Conservation (phyloP, 2,113 vertebrate genomes). For the Garra rufa region DNA sequence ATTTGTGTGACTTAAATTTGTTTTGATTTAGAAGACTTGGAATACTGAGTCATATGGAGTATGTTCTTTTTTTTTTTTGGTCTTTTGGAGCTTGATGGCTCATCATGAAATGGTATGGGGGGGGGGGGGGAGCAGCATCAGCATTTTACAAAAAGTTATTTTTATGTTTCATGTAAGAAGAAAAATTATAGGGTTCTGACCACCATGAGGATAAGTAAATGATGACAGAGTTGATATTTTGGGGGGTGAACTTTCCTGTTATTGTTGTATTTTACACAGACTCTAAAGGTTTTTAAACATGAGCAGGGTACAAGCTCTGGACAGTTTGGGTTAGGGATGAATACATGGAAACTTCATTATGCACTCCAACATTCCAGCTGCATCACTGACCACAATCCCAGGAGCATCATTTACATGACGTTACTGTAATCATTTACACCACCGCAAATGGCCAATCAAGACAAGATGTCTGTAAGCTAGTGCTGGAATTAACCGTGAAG, state of each 20-base stretch:
- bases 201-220: not conserved
- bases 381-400: slow-evolving; percentile 36
- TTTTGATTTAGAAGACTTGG: not conserved
- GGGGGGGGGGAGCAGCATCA: not conserved
- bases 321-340: slow-evolving; percentile 30
- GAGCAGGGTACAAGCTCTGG: slow-evolving; percentile 2
- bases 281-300: slow-evolving; percentile 1
- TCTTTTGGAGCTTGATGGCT: not conserved
- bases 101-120: not conserved
- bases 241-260: not conserved
- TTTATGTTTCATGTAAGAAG: not conserved
- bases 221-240: not conserved
- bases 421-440: slow-evolving; percentile 45
- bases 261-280: not conserved
- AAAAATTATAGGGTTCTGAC: not conserved
- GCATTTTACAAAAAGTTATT: not conserved
- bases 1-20: not conserved
- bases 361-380: slow-evolving; percentile 44
- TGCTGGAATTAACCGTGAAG: slow-evolving; percentile 16
- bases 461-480: slow-evolving; percentile 21
- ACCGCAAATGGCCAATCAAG: slow-evolving; percentile 44
- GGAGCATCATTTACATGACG: slow-evolving; percentile 28
- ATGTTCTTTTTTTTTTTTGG: no score
- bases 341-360: slow-evolving; percentile 42
- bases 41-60: not conserved